These are phyloP conservation scores for Machaerirhynchus nigripectus DNA, from an alignment of 2,113 vertebrate species.

Conservation along the genomic window DNA sequence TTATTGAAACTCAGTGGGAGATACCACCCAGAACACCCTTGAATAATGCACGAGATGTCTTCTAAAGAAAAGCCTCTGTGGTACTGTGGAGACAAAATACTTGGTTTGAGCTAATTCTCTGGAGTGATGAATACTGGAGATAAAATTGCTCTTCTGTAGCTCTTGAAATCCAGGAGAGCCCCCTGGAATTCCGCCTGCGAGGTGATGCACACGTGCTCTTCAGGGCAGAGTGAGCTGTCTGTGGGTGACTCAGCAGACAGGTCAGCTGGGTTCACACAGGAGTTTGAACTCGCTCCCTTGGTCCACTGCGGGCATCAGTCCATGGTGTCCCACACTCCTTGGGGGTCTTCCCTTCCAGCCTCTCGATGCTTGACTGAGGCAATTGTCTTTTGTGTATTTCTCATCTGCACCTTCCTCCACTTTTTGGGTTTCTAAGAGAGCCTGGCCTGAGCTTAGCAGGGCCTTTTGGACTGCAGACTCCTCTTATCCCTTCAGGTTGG, in stretches of 20 bases:
- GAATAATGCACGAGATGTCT: neutral
- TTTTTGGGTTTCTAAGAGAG: neutral
- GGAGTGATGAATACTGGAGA: neutral
- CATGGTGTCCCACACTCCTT: fast-evolving
- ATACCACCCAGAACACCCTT: neutral
- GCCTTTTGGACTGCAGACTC: neutral
- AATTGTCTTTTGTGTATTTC: neutral
- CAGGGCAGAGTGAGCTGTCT: neutral
- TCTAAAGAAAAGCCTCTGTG: neutral
- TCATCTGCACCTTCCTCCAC: neutral
- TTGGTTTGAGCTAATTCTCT: neutral
- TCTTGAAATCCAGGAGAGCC: neutral
- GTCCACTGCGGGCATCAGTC: neutral
- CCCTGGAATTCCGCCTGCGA: neutral
- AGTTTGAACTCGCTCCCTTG: neutral
- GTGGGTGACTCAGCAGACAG: neutral
- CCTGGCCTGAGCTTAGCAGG: neutral
- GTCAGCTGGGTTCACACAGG: neutral
- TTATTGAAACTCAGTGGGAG: neutral
- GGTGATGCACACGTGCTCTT: neutral
- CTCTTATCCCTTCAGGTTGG: neutral
- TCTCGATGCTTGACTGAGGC: neutral
- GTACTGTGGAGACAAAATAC: fast-evolving
- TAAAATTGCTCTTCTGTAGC: neutral
- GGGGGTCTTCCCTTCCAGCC: neutral